Conservation (phyloP, 2,888 invertebrate genomes). For the Stenurella melanura region DNA sequence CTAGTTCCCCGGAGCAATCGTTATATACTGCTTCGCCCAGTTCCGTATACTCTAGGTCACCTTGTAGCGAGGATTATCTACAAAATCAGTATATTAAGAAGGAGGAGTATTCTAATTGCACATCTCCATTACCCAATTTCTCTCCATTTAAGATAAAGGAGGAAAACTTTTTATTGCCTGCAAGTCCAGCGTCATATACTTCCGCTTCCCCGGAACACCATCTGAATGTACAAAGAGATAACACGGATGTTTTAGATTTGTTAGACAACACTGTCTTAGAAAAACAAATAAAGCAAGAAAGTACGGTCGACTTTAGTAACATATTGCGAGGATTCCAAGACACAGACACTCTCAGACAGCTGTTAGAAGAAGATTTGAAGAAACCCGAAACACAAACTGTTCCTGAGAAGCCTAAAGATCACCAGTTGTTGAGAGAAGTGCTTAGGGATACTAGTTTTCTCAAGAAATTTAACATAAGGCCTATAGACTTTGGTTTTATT, state of each 20-base stretch:
- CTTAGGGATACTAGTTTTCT: conserved; percentile 90
- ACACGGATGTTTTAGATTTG: conserved; percentile 63
- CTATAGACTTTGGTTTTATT: conserved; percentile 80
- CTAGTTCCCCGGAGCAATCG: conserved; percentile 74
- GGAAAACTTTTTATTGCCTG: conserved; percentile 70
- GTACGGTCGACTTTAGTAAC: conserved; percentile 79
- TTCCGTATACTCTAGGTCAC: conserved; percentile 77
- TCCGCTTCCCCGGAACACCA: conserved; percentile 62
- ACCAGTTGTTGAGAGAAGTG: conserved; percentile 87
- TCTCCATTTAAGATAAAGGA: conserved; percentile 73
- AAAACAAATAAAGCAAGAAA: conserved; percentile 75
- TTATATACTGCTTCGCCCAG: conserved; percentile 74
- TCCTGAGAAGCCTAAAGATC: conserved; percentile 76
- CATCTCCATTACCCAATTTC: conserved; percentile 73
- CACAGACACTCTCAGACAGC: conserved; percentile 61
- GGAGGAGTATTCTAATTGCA: conserved; percentile 75
- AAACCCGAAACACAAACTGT: conserved; percentile 60
- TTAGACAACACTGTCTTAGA: conserved; percentile 64
- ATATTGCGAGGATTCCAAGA: conserved; percentile 76
- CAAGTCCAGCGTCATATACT: conserved; percentile 65
- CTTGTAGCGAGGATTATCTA: conserved; percentile 73
- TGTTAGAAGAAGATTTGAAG: conserved; percentile 63
- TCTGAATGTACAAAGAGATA: conserved; percentile 57
- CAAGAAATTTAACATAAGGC: conserved; percentile 87
- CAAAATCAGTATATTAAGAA: conserved; percentile 72